These are phyloP conservation scores for Gryllus longicercus DNA, from an alignment of 2,888 invertebrate species.

Conservation along the genomic window DNA sequence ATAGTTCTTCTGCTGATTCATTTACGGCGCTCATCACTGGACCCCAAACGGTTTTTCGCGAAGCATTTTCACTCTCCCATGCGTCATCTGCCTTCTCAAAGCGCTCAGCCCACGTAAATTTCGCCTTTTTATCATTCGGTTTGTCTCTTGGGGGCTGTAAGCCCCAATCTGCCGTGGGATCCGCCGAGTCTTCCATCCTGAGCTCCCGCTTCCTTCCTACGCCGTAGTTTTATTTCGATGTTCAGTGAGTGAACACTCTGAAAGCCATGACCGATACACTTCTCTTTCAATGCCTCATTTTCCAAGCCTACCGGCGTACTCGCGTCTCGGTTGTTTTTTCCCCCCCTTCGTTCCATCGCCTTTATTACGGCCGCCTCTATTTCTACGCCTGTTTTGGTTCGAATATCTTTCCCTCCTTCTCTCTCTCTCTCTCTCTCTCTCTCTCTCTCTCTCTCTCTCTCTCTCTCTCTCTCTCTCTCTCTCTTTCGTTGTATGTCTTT, in stretches of 20 bases:
- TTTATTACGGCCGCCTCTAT: not conserved
- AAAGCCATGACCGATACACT: constrained; percentile 17
- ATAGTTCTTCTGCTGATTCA: too few species aligned
- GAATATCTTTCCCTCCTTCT: not conserved
- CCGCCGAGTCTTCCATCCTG: too few species aligned
- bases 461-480: not conserved
- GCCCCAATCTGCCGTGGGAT: too few species aligned
- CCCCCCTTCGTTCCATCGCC: not conserved
- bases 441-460: not conserved
- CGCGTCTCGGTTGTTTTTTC: not conserved
- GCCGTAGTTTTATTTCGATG: not conserved
- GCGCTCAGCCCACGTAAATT: too few species aligned
- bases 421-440: not conserved
- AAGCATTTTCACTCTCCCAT: too few species aligned
- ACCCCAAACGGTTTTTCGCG: too few species aligned
- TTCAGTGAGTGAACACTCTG: not conserved
- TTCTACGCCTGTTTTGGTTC: constrained; percentile 10
- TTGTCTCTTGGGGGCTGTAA: too few species aligned
- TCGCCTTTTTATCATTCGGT: too few species aligned
- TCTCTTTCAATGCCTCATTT: constrained; percentile 17
- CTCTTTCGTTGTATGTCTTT: not conserved
- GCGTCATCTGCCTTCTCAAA: too few species aligned
- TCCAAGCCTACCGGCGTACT: not conserved
- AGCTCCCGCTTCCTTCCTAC: not conserved
- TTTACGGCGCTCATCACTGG: too few species aligned